Base-by-base conservation (phyloP, 2,797 vertebrate genomes). In the Rhinatrema bivittatum region DNA sequence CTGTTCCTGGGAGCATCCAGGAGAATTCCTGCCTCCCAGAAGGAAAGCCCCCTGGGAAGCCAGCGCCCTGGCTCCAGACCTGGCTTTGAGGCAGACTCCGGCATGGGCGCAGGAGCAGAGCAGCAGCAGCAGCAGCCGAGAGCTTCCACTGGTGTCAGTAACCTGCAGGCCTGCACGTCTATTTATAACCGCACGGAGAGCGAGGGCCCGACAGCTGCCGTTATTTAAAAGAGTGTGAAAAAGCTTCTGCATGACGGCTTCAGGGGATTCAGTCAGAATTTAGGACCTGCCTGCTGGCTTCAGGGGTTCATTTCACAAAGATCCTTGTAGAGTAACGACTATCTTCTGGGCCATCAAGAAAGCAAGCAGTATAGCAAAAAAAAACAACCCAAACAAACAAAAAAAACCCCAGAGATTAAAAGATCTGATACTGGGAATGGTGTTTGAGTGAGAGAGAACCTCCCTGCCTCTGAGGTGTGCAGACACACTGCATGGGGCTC, bases 161-260 rank as follows among this genome's bases (percentile, higher is more conserved):
- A n/a, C n/a, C n/a, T n/a, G n/a, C n/a, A n/a, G n/a, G n/a, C n/a
- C n/a, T n/a, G 6, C 25, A 20, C 1, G 10, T 16, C 25, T 53
- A 62, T 56, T 56, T 53, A 53, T 47, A 40, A 32, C 2, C n/a
- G 20, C 38, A 15, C 13, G 23, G 33, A n/a, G n/a, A n/a, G n/a
- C n/a, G n/a, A n/a, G n/a, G 39, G 32, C 46, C 2, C 16, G 27
- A 26, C 49, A 61, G 58, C 58, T 62, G 53, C 38, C 15, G 32
- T 35, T 46, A 53, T 56, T 61, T 61, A 35, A 41, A 56, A 39
- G 32, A 8, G 38, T 29, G 45, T 16, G 29, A 56, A 29, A 49
- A 53, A 41, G 37, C 16, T 29, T 33, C 33, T 21, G 32, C 16
- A 35, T 32, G 33, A 36, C 35, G 20, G 40, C 48, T 25, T 21